Conservation (phyloP, 2,113 vertebrate species). For the Hippopotamus amphibius region DNA sequence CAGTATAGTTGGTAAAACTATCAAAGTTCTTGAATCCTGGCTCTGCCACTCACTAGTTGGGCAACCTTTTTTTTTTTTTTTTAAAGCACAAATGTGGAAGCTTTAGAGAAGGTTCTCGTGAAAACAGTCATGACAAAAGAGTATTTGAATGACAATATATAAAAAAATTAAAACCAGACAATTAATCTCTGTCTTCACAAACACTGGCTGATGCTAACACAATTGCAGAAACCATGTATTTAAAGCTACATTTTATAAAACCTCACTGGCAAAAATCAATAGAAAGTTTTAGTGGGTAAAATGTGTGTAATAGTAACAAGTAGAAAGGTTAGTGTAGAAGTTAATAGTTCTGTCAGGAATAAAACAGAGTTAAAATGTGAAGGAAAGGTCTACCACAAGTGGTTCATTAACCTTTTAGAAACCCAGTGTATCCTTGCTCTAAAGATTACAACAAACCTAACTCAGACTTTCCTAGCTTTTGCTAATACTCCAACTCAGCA, state of each 20-base stretch:
- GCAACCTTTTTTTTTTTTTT: not conserved
- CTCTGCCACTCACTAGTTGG: not conserved
- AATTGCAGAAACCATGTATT: slow-evolving; percentile 77
- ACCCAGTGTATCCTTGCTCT: slow-evolving; percentile 88
- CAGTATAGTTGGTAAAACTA: not conserved
- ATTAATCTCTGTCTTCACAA: slow-evolving; percentile 84
- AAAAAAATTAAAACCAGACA: slow-evolving; percentile 73
- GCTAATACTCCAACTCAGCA: slow-evolving; percentile 76
- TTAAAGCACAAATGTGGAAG: not conserved
- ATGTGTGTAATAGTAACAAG: slow-evolving; percentile 94
- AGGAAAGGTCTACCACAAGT: slow-evolving; percentile 95
- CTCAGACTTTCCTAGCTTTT: slow-evolving; percentile 76
- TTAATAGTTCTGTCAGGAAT: slow-evolving; percentile 98
- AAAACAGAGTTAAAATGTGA: slow-evolving; percentile 94
- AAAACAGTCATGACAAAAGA: slow-evolving; percentile 46
- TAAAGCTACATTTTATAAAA: slow-evolving; percentile 88
- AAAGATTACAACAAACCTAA: slow-evolving; percentile 87
- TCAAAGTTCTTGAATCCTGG: not conserved
- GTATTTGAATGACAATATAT: slow-evolving; percentile 59
- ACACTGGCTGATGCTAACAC: slow-evolving; percentile 73
- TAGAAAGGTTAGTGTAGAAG: slow-evolving; percentile 94
- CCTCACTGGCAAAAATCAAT: slow-evolving; percentile 90
- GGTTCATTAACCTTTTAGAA: slow-evolving; percentile 97
- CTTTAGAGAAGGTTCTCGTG: slow-evolving; percentile 38
- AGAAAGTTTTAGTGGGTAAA: slow-evolving; percentile 93